Evolutionary conservation across 2,797 vertebrate genomes (phyloP), one percentile per base, ranked within the genome.

Genomic region (Ptychobarbus kaznakovi): DNA sequence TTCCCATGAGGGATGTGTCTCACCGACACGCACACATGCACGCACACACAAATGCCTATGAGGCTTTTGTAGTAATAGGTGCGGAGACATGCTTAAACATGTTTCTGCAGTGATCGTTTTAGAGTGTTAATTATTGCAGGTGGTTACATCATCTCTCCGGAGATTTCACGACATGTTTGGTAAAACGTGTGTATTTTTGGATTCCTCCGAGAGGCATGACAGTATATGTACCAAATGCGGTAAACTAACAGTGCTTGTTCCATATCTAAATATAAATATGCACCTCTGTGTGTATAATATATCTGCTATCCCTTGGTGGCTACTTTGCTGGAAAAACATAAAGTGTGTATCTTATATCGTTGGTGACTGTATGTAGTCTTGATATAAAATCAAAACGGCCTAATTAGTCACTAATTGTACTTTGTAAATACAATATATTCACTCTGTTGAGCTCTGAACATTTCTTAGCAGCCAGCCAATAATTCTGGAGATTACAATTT

Each of bases 171-270:
- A 61, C 63, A 53, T 90, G 78, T 91, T 87, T 88, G 80, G 68
- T 20, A 88, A 83, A 49, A 20, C 35, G 1, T 35, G 81, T 86
- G 53, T 90, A 88, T 89, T 91, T 90, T 92, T 91, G 93, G 92
- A 91, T 90, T 92, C 91, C 92, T 89, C 88, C 25, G 69, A 4
- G 92, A 87, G 92, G 28, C 13, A 61, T 40, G 40, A 25, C 32
- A 40, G 32, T 83, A 75, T 82, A 38, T 80, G 38, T 80, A 66
- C 40, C 56, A 87, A 18, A 22, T 75, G 58, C 20, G n/a, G 38
- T 42, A 82, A 68, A 38, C 32, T n/a, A 73, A 46, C 9, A 5
- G 12, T 82, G 73, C 82, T 68, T 78, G n/a, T 63, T 79, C 53
- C n/a, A 0, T 51, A 22, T 77, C 63, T 82, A 82, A 38, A 86